A percentile compares a stretch with the other conserved stretches of the same genome.
Conservation (phyloP, 2,888 invertebrate species). For the Stegophylla sp. region DNA sequence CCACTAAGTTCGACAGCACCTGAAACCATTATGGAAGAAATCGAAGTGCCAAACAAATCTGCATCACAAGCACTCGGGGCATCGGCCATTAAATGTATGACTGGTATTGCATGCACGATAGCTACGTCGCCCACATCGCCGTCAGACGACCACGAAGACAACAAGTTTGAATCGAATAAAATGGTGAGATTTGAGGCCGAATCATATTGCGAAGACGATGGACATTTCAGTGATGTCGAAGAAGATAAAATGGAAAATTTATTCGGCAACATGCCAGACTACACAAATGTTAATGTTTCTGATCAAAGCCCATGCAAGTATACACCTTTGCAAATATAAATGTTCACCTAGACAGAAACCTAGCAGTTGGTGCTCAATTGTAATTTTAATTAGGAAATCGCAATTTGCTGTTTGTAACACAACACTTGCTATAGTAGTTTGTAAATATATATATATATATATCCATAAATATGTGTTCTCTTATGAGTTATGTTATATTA, state of each 20-base stretch:
- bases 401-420: too few relatives aligned
- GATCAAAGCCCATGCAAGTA: constrained; percentile 12
- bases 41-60: background rate
- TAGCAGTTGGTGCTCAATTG: too few relatives aligned
- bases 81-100: constrained; percentile 36
- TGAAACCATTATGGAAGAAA: constrained; percentile 50
- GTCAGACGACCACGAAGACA: background rate
- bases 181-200: background rate
- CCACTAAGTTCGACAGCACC: constrained; percentile 37
- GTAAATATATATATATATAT: too few relatives aligned
- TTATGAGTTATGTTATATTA: too few relatives aligned
- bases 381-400: too few relatives aligned
- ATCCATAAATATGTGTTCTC: too few relatives aligned
- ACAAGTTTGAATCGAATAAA: background rate
- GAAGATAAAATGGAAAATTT: constrained; percentile 37
- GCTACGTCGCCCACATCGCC: background rate
- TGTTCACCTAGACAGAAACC: too few relatives aligned
- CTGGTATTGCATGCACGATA: constrained; percentile 40
- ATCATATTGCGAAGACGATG: background rate
- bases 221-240: constrained; percentile 17
- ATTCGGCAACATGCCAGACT: constrained; percentile 38
- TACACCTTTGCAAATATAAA: background rate
- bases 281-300: constrained; percentile 28
- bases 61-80: constrained; percentile 5
- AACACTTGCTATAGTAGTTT: too few relatives aligned